Conservation (phyloP, 1,140 invertebrate genomes). For the Samia ricini region DNA sequence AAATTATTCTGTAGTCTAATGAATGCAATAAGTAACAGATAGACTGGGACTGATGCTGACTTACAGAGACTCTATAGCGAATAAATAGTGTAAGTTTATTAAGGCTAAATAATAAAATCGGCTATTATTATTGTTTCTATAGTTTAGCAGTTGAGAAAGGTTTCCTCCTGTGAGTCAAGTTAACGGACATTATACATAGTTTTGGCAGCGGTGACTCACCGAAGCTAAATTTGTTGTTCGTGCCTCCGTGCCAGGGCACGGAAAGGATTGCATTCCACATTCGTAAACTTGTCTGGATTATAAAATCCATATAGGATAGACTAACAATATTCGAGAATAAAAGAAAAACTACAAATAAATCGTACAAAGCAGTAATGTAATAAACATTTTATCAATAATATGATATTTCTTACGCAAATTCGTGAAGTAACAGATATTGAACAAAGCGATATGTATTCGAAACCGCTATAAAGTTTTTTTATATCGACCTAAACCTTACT, state of each 20-base stretch:
- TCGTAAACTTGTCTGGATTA: constrained; percentile 20
- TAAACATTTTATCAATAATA: constrained; percentile 24
- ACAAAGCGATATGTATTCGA: constrained; percentile 14
- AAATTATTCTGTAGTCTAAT: no score
- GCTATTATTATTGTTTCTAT: not conserved
- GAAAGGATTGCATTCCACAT: constrained; percentile 40
- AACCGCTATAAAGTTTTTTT: constrained; percentile 14
- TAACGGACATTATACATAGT: constrained; percentile 17
- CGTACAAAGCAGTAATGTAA: constrained; percentile 12
- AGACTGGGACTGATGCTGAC: no score
- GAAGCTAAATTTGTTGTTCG: constrained; percentile 19
- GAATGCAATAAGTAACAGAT: no score
- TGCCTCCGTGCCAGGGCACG: constrained; percentile 46
- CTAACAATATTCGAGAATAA: not conserved
- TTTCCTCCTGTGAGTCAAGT: constrained; percentile 20
- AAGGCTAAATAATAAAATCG: not conserved
- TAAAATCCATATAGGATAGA: not conserved
- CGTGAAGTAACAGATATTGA: constrained; percentile 27
- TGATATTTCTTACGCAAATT: constrained; percentile 28
- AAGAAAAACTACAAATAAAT: not conserved
- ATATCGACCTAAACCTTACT: not conserved
- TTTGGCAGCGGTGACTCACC: constrained; percentile 39
- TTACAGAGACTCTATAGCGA: no score
- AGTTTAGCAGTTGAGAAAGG: not conserved
- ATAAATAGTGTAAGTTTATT: no score